Percentiles rank a stretch among this genome's conserved stretches.
Evolutionary conservation across 2,888 invertebrate species (phyloP).

Genomic region (Torymus aiolomorphi): DNA sequence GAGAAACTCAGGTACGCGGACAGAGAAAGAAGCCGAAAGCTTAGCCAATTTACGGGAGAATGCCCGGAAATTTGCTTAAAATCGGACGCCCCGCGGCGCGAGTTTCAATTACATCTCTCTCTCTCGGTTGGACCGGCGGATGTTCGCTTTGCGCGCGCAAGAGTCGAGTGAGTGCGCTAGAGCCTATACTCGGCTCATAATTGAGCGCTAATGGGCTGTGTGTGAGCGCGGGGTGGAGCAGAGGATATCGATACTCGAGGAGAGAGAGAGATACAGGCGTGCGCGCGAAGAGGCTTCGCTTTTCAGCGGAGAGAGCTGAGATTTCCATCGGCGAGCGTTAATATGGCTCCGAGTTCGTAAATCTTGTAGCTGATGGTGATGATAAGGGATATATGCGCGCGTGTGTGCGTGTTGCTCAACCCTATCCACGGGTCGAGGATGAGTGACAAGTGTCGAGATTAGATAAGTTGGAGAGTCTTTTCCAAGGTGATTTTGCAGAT

Average conservation of each 20-base stretch:
- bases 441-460: too few relatives aligned
- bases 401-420: too few relatives aligned
- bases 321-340: too few relatives aligned
- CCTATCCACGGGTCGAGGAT: too few relatives aligned
- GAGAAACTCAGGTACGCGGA: neutral
- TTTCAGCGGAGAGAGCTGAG: too few relatives aligned
- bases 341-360: too few relatives aligned
- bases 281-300: too few relatives aligned
- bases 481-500: too few relatives aligned
- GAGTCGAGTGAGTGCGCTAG: slow-evolving; percentile 39
- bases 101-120: slow-evolving; percentile 31
- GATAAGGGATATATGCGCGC: too few relatives aligned
- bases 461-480: too few relatives aligned
- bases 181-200: slow-evolving; percentile 1
- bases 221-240: slow-evolving; percentile 5
- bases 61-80: slow-evolving; percentile 51
- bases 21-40: slow-evolving; percentile 4
- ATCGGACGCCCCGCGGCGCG: slow-evolving; percentile 11
- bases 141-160: neutral
- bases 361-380: too few relatives aligned
- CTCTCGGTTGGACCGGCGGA: slow-evolving; percentile 4
- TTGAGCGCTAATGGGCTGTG: slow-evolving; percentile 50
- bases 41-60: slow-evolving; percentile 56
- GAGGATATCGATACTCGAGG: slow-evolving; percentile 28
- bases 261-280: too few relatives aligned